A percentile compares a stretch with the other conserved stretches of the same genome.
These are phyloP conservation scores for Heliconius charithonia DNA, from an alignment of 2,888 invertebrate species.

Conservation along the genomic window DNA sequence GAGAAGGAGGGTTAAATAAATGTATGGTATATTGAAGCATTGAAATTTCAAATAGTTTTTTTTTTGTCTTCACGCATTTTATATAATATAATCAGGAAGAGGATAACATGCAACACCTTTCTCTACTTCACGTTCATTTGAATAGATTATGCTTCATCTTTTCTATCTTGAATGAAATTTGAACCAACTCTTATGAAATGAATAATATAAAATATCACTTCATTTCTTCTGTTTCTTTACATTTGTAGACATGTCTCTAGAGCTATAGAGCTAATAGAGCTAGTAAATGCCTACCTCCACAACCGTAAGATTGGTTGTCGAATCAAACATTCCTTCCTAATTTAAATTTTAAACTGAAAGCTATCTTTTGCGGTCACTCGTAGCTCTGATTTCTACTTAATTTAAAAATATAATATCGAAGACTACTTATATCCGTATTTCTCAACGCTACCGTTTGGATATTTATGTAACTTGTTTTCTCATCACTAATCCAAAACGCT, in stretches of 20 bases:
- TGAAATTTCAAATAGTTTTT: not conserved
- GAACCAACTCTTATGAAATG: no score
- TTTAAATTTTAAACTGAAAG: not conserved
- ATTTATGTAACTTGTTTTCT: constrained; percentile 23
- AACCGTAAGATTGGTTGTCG: no score
- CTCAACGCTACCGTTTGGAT: constrained; percentile 7
- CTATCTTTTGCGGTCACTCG: not conserved
- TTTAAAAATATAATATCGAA: not conserved
- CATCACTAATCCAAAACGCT: constrained; percentile 25
- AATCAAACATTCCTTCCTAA: not conserved
- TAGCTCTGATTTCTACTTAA: not conserved
- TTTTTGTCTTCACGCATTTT: not conserved
- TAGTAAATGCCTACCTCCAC: not conserved
- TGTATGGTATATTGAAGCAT: not conserved
- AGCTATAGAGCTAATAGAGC: no score
- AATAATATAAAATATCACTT: not conserved
- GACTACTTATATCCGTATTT: not conserved
- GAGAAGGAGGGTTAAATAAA: not conserved
- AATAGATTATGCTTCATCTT: not conserved
- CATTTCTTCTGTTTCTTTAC: not conserved
- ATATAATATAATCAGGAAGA: not conserved
- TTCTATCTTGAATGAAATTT: no score
- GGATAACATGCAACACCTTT: not conserved
- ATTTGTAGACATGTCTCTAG: not conserved
- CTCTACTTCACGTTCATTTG: not conserved